Evolutionary conservation across 2,888 invertebrate genomes (phyloP), one percentile per base, ranked within the genome.

Genomic region (Lepidochrysops patricia): DNA sequence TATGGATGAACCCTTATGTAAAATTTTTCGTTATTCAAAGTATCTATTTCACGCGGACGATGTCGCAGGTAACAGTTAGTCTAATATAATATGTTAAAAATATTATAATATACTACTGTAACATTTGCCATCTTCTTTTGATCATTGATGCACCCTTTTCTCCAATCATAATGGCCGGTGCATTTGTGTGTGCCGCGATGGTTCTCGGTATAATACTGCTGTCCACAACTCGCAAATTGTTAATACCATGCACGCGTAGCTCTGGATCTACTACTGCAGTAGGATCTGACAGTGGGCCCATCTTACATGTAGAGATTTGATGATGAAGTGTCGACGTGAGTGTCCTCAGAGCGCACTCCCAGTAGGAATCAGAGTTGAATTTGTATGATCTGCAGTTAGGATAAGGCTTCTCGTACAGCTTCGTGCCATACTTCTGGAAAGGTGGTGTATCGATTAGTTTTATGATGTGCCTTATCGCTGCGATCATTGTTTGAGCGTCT

Each of bases 101-200:
- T 13, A 12, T n/a, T n/a, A 19, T 15, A 6, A 9, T 19, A 32
- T 15, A 19, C 19, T 54, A 29, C 15, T 5, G 19, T 29, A 19
- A 58, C 62, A 64, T 49, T 7, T 49, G 77, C 92, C 92, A 92
- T 57, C 81, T 78, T 35, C 73, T 72, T 66, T 89, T 91, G 57
- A 94, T 91, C 75, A 93, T 83, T 72, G 92, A 93, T 0, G 93
- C 90, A 2, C 90, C 93, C 68, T 93, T 94, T 77, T 95, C 94
- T 0, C 92, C 94, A 29, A 94, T 91, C 94, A 94, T 94, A 43
- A 93, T 91, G 0, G 92, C 91, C 2, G 92, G 92, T 0, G 92
- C 93, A 59, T 91, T 91, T 0, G 93, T 93, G 74, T 94, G 93
- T 0, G 92, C 91, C 6, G 91, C 91, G 49, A 92, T 89, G 5